Evolutionary conservation across 2,797 vertebrate genomes (phyloP), one percentile per base, ranked within the genome.

Genomic region (Enteromius trimaculatus): DNA sequence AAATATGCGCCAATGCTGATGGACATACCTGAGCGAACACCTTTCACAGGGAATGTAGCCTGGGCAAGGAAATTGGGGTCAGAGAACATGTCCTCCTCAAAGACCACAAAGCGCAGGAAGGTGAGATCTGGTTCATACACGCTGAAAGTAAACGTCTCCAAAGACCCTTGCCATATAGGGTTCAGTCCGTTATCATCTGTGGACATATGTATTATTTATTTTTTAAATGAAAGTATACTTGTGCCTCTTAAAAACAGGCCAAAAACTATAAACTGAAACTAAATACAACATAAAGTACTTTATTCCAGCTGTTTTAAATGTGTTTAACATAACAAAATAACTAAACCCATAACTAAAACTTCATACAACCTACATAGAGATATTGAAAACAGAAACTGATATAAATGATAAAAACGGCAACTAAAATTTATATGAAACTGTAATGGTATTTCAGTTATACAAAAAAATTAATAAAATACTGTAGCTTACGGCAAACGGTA

Each of bases 11-110:
- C 11, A 47, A 5, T 31, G 9, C 3, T 79, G 17, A 23, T 5
- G 3, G 19, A 17, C 53, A 19, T 90, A 99, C 98, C 98, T 91
- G 97, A 95, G 88, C 95, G 97, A 62, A 99, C 90, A 83, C 97
- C 97, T 94, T 96, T 98, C 85, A 99, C 94, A 68, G 98, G 97
- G 89, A 96, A 97, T 0, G 96, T 99, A 81, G 96, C 97, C 0
- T 99, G 97, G 65, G 98, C 98, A 26, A 99, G 94, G 91, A 99
- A 99, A 93, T 99, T 98, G 58, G 98, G 97, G 86, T 99, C 98
- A 21, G 97, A 99, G 93, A 99, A 99, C 96, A 99, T 98, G 89
- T 99, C 98, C 86, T 99, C 98, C 88, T 99, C 98, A 0, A 98
- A 97, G 74, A 99, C 96, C 83, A 97, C 96, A 7, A 99, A 99